Conservation (phyloP, 2,113 vertebrate genomes). For the Zosterops lateralis region DNA sequence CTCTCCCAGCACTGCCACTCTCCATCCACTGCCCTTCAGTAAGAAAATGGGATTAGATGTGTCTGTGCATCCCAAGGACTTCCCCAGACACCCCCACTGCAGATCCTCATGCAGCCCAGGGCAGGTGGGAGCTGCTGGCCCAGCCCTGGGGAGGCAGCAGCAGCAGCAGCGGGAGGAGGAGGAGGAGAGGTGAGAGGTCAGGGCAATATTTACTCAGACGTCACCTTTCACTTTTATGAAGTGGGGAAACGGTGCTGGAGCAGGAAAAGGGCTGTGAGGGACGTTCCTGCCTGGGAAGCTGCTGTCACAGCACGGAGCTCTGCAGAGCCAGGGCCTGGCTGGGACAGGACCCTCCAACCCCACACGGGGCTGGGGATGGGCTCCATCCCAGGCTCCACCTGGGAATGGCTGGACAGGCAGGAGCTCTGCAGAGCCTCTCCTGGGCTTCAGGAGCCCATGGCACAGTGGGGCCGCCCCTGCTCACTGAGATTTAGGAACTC, state of each 20-base stretch:
- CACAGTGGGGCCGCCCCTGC: accelerated
- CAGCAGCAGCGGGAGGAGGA: background rate
- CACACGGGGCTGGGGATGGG: accelerated
- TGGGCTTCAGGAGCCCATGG: background rate
- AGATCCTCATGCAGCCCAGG: accelerated
- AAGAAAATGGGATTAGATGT: accelerated
- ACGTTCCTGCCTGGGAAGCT: background rate
- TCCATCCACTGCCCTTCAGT: accelerated
- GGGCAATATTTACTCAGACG: slow-evolving; percentile 71
- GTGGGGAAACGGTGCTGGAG: slow-evolving; percentile 55
- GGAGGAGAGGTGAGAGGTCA: slow-evolving; percentile 70
- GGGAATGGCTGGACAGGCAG: background rate
- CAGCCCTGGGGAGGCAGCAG: background rate
- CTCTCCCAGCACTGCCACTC: accelerated
- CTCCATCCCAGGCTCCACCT: background rate
- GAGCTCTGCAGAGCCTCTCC: background rate
- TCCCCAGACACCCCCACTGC: background rate
- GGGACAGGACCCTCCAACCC: background rate
- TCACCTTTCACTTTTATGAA: slow-evolving; percentile 72
- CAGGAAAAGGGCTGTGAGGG: slow-evolving; percentile 32
- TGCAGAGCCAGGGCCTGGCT: background rate
- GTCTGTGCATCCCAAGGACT: background rate
- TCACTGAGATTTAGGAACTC: accelerated
- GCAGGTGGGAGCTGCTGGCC: too few relatives aligned
- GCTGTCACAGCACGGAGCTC: background rate